phyloP scores from a whole-genome alignment of 2,113 vertebrate genomes.

The Phylloscopus trochiloides region DNA sequence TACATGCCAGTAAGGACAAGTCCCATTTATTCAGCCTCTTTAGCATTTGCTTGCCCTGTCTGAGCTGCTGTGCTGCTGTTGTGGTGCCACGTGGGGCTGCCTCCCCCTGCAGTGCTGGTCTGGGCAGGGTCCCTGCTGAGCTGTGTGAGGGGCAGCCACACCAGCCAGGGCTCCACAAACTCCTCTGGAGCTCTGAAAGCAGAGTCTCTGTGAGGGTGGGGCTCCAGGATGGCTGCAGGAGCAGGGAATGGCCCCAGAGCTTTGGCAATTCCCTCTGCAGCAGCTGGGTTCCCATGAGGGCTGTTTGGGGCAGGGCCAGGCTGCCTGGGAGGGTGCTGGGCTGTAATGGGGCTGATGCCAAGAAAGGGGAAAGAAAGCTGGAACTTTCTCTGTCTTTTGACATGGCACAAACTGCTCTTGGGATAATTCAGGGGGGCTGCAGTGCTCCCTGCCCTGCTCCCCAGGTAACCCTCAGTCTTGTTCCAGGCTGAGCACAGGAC shows the following conservation, averaged over 20 bases:
- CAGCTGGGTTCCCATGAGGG: not conserved
- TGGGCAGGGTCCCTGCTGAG: not conserved
- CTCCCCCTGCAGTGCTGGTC: not conserved
- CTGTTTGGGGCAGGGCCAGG: not conserved
- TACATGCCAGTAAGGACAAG: conserved; percentile 94
- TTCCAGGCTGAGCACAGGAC: conserved; percentile 94
- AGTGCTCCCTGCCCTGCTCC: not conserved
- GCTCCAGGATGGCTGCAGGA: not conserved
- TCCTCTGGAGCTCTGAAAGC: rapidly evolving
- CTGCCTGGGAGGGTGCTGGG: not conserved
- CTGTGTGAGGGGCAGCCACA: not conserved
- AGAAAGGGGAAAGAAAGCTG: not conserved
- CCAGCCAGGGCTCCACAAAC: rapidly evolving
- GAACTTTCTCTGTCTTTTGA: not conserved
- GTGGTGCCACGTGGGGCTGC: not conserved
- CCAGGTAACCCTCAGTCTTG: not conserved
- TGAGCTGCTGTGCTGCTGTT: not conserved
- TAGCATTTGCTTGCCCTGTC: not conserved
- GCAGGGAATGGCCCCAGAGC: not conserved
- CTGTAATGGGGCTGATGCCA: not conserved
- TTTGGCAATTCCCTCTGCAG: not conserved
- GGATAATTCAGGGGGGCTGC: not conserved
- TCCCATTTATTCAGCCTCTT: not conserved
- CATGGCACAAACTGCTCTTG: not conserved
- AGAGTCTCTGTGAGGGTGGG: not conserved